Base-by-base conservation (phyloP, 2,888 invertebrate genomes). In the Lepetodrilus schrolli region DNA sequence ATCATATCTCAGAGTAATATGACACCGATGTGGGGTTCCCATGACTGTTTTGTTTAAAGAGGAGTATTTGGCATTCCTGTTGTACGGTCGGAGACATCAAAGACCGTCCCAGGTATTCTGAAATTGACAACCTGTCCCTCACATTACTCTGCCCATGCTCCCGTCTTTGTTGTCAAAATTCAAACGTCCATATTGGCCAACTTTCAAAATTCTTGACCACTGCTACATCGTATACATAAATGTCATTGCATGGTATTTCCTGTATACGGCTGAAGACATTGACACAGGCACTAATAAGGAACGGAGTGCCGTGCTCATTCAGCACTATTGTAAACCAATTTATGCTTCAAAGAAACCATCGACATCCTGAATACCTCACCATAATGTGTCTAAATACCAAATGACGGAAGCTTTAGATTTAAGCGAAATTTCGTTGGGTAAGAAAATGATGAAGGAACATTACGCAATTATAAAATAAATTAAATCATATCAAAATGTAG, bases 101-200 rank as follows among this genome's bases (percentile, higher is more conserved):
- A 58, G 58, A 17, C 26, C 34, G 58, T 26, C 34, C 58, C 26
- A 58, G 30, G 58, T 30, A 58, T 58, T 58, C 17, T 23, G 30
- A 34, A 26, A 58, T 58, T 30, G 58, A 23, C 58, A 58, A 58
- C 58, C 58, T 58, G 58, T 34, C 34, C 34, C 34, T 13, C 2
- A 13, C 5, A 34, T 30, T 34, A 58, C 58, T 17, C 17, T 17
- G 30, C 17, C 58, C 30, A 58, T 58, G 30, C 34, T 30, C 17
- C 10, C 21, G 26, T 58, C 58, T 58, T 58, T 58, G 58, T 58
- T 58, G 58, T 58, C 26, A 58, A 58, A 58, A 34, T 58, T 58
- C 58, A 58, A 58, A 58, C 58, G 58, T 58, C 58, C 34, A n/a
- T 34, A 58, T 58, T 58, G 58, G 58, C 58, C 58, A 58, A 30